phyloP scores from a whole-genome alignment of 1,140 invertebrate species.

The Apis cerana region DNA sequence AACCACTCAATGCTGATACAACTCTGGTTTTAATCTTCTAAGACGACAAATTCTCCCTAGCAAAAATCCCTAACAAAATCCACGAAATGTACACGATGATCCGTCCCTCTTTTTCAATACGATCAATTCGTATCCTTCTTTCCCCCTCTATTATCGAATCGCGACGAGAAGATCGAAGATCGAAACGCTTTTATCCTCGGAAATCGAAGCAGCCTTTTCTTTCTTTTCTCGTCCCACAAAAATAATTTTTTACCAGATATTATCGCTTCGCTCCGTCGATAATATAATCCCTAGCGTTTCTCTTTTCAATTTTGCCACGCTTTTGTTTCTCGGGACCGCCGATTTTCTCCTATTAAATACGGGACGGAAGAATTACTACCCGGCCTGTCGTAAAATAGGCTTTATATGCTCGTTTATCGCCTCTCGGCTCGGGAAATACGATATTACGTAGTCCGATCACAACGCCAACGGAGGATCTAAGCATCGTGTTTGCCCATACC shows the following conservation, averaged over 20 bases:
- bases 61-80: too few relatives aligned
- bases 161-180: background rate
- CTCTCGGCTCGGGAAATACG: conserved; percentile 41
- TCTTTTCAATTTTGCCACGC: background rate
- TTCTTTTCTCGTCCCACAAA: too few relatives aligned
- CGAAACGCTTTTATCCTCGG: background rate
- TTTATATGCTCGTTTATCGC: conserved; percentile 57
- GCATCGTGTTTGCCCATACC: conserved; percentile 9
- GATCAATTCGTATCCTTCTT: background rate
- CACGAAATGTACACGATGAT: background rate
- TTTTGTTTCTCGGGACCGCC: background rate
- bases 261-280: background rate
- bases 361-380: conserved; percentile 19
- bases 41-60: too few relatives aligned
- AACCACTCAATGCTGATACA: background rate
- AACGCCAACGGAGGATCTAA: background rate
- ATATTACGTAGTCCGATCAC: conserved; percentile 48
- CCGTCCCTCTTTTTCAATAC: background rate
- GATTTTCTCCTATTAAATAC: conserved; percentile 26
- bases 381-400: conserved; percentile 47
- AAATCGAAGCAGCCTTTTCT: background rate
- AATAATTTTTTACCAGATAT: background rate
- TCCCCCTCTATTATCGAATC: background rate
- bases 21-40: background rate
- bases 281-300: background rate